A percentile compares a stretch with the other conserved stretches of the same genome.
Evolutionary conservation across 2,797 vertebrate genomes (phyloP).

Genomic region (Coregonus suidteri): DNA sequence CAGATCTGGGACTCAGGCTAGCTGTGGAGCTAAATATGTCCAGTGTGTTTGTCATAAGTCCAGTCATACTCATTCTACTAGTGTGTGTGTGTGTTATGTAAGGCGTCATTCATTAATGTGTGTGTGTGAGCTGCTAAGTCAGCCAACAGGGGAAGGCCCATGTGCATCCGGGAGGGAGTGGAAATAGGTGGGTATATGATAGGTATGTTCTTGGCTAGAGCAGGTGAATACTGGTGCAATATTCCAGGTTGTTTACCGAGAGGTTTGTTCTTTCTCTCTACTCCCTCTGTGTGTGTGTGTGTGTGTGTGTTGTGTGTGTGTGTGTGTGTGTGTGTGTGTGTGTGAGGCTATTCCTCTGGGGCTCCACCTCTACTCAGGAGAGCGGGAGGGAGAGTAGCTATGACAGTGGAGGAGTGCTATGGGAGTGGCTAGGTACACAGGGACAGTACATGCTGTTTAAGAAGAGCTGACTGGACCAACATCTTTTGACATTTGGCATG

Average conservation of each 20-base stretch:
- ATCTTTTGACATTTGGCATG: not conserved
- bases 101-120: slow-evolving; percentile 50
- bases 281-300: not conserved
- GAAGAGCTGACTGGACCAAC: not conserved
- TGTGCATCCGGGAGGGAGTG: slow-evolving; percentile 52
- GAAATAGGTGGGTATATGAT: not conserved
- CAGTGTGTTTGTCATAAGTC: too few relatives aligned
- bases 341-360: slow-evolving; percentile 37
- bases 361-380: slow-evolving; percentile 47
- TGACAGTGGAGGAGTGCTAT: slow-evolving; percentile 40
- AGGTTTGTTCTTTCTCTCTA: slow-evolving; percentile 62
- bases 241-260: slow-evolving; percentile 1
- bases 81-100: slow-evolving; percentile 11
- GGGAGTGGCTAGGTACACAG: slow-evolving; percentile 40
- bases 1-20: too few relatives aligned
- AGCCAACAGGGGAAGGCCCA: slow-evolving; percentile 25
- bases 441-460: slow-evolving; percentile 32
- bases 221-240: slow-evolving; percentile 45
- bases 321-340: not conserved
- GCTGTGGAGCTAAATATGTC: too few relatives aligned
- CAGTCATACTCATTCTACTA: too few relatives aligned
- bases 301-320: slow-evolving; percentile 9
- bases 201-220: slow-evolving; percentile 32
- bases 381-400: slow-evolving; percentile 22
- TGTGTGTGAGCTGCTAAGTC: slow-evolving; percentile 27